These are phyloP conservation scores for Sitta carolinensis DNA, from an alignment of 2,797 vertebrate species.

Conservation along the genomic window DNA sequence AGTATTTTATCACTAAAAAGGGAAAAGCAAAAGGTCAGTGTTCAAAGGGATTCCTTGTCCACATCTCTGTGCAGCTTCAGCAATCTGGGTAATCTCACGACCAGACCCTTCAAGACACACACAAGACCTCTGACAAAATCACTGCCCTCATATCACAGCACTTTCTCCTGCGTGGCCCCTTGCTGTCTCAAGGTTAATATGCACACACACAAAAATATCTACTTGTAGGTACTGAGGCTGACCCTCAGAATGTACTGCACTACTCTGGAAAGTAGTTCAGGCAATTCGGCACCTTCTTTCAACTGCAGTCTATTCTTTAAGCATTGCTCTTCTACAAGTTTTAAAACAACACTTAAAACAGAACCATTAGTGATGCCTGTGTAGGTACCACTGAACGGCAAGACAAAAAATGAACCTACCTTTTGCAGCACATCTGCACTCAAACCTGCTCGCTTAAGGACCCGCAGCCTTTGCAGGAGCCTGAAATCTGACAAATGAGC, in stretches of 20 bases:
- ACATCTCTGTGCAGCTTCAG: neutral
- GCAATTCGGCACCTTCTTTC: neutral
- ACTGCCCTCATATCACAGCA: neutral
- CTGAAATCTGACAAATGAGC: neutral
- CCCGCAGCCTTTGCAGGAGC: neutral
- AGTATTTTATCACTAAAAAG: slow-evolving; percentile 41
- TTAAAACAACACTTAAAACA: neutral
- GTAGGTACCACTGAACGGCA: neutral
- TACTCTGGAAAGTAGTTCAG: slow-evolving; percentile 21
- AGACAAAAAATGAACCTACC: neutral
- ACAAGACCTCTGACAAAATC: slow-evolving; percentile 23
- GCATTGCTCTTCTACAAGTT: neutral
- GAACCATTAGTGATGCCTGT: neutral
- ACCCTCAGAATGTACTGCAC: neutral
- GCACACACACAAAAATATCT: neutral
- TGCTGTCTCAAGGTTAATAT: neutral
- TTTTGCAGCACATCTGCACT: neutral
- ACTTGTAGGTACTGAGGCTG: neutral
- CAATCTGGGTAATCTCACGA: slow-evolving; percentile 10
- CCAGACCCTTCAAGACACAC: neutral
- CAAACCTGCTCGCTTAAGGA: neutral
- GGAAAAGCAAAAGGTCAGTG: slow-evolving; percentile 23
- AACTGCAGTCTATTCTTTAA: neutral
- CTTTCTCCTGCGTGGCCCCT: neutral
- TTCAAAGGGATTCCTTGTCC: slow-evolving; percentile 35